Conservation (phyloP, 2,888 invertebrate species). For the Mesorhabditis sp. region DNA sequence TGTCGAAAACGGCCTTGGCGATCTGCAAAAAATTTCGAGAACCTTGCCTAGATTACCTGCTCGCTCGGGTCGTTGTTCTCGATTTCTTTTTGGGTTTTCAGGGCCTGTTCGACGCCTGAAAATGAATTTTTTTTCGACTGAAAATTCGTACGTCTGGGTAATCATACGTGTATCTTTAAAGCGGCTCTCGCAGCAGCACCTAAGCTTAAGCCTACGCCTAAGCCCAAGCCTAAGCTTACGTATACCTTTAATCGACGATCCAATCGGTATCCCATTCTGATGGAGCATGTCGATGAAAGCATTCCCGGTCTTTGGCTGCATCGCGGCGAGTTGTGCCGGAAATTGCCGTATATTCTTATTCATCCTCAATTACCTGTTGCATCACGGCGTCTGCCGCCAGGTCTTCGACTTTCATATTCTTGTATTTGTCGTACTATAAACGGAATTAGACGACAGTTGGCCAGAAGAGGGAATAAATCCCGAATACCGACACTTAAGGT, state of each 20-base stretch:
- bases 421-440: slow-evolving; percentile 44
- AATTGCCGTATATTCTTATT: too few species aligned
- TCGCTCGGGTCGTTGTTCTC: slow-evolving; percentile 46
- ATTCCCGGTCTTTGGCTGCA: slow-evolving; percentile 43
- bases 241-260: slow-evolving; percentile 21
- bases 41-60: slow-evolving; percentile 21
- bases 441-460: too few species aligned
- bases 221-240: neutral
- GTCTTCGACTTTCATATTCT: slow-evolving; percentile 42
- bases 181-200: neutral
- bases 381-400: slow-evolving; percentile 49
- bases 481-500: too few species aligned
- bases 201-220: neutral
- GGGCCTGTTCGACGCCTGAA: slow-evolving; percentile 43
- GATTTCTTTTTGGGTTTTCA: slow-evolving; percentile 43
- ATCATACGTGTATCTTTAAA: too few species aligned
- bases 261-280: slow-evolving; percentile 51
- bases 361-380: slow-evolving; percentile 29
- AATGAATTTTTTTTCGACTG: slow-evolving; percentile 12
- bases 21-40: slow-evolving; percentile 25
- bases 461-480: too few species aligned
- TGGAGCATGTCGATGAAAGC: slow-evolving; percentile 49
- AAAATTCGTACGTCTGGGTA: too few species aligned
- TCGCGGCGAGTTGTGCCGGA: slow-evolving; percentile 25
- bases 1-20: slow-evolving; percentile 49